Evolutionary conservation across 2,797 vertebrate species (phyloP), one percentile per base, ranked within the genome.

Genomic region (Manis javanica): DNA sequence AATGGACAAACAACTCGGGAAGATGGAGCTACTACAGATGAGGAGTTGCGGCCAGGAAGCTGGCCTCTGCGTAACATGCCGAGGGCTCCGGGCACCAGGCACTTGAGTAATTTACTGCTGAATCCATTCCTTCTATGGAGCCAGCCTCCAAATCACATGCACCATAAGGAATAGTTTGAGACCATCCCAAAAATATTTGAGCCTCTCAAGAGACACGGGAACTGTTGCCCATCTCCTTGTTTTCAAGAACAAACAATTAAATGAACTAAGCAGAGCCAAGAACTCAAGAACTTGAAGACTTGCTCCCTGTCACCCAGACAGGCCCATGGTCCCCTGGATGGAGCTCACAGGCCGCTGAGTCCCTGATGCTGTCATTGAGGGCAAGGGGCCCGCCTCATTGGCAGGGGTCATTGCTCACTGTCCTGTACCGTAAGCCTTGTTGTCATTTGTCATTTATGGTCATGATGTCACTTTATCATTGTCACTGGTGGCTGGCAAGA

Each of bases 131-230:
- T 68, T 16, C 87, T 7, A 1, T 0, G 61, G 93, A 57, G n/a
- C 91, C 61, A 16, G 93, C 51, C 90, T 96, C 91, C 94, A 31
- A 68, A 77, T 83, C 97, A 96, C 94, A 42, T 68, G 92, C 3
- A 24, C 85, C 39, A 0, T 18, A 29, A 96, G 89, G 86, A 89
- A 91, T 31, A 69, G 87, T 49, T 87, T 89, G 91, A 96, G 94
- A 69, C 75, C n/a, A 29, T 79, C 87, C 94, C 96, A 87, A 94
- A 95, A 95, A 95, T 86, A 61, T 5, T 53, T 68, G 81, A 90
- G 82, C 77, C n/a, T 88, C 81, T 94, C 71, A 0, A 94, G 95
- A 87, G 81, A 94, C 61, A 29, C 55, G 29, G 94, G 66, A 90
- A 84, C 71, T 3, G 26, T 31, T 53, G 63, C 96, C 87, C 92